Percentiles rank a stretch among this genome's conserved stretches.
Conservation (phyloP, 2,113 vertebrate species). For the Morone chrysops region DNA sequence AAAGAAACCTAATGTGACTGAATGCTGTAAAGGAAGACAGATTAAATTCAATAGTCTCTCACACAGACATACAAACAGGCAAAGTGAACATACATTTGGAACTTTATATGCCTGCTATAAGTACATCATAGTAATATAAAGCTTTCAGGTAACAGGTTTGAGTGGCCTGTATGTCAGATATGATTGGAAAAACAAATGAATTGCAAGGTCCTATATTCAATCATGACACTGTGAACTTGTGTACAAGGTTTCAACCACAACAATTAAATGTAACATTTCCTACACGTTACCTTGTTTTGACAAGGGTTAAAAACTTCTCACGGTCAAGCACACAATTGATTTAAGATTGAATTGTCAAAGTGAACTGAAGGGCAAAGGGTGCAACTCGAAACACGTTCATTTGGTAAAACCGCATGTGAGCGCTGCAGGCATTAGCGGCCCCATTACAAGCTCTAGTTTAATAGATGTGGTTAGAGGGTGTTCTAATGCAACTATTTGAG, state of each 20-base stretch:
- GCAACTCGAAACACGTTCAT: slow-evolving; percentile 53
- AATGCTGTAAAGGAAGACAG: neutral
- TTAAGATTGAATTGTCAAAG: slow-evolving; percentile 69
- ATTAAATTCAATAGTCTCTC: neutral
- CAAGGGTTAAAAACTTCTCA: slow-evolving; percentile 53
- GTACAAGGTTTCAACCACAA: slow-evolving; percentile 72
- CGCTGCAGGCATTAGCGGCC: slow-evolving; percentile 1
- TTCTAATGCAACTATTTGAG: slow-evolving; percentile 9
- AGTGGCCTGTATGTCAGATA: neutral
- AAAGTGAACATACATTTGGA: neutral
- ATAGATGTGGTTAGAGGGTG: slow-evolving; percentile 23
- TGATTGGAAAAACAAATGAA: slow-evolving; percentile 71
- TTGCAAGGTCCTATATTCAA: slow-evolving; percentile 47
- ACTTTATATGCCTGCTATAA: neutral
- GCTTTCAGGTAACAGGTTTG: slow-evolving; percentile 1
- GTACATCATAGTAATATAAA: neutral
- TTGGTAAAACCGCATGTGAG: slow-evolving; percentile 31
- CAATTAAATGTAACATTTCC: slow-evolving; percentile 55
- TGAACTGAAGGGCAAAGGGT: slow-evolving; percentile 63
- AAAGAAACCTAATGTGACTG: slow-evolving; percentile 1
- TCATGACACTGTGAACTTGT: slow-evolving; percentile 68
- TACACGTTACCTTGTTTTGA: slow-evolving; percentile 67
- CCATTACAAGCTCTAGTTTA: slow-evolving; percentile 35
- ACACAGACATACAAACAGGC: neutral
- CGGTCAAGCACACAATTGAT: slow-evolving; percentile 66